Conservation (phyloP, 2,113 vertebrate genomes). For the Cynocephalus volans region DNA sequence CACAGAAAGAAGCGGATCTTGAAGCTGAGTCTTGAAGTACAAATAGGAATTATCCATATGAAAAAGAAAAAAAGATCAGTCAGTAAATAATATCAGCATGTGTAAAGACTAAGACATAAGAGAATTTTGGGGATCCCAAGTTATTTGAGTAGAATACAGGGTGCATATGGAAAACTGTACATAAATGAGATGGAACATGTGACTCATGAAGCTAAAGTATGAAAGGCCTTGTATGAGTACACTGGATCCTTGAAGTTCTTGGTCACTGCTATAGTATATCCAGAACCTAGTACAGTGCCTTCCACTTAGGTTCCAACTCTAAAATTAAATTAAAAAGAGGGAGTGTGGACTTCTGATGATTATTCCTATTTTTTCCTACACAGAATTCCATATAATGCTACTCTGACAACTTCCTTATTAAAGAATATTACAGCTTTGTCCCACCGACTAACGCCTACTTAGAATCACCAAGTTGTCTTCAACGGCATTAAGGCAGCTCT, state of each 20-base stretch:
- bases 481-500: background rate
- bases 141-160: background rate
- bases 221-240: background rate
- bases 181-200: background rate
- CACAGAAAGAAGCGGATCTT: background rate
- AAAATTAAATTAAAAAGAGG: background rate
- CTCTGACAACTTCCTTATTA: constrained; percentile 34
- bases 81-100: background rate
- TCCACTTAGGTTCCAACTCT: background rate
- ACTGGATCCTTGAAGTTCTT: background rate
- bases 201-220: background rate
- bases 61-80: background rate
- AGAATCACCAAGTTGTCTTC: background rate
- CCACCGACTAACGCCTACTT: background rate
- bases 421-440: background rate
- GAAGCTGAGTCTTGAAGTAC: background rate
- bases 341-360: background rate
- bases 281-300: background rate
- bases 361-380: background rate
- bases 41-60: background rate
- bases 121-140: background rate
- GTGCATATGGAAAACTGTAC: background rate
- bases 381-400: background rate
- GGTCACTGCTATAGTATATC: background rate
- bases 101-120: background rate